Evolutionary conservation across 2,113 vertebrate genomes (phyloP), one percentile per base, ranked within the genome.

Genomic region (Felis chaus): DNA sequence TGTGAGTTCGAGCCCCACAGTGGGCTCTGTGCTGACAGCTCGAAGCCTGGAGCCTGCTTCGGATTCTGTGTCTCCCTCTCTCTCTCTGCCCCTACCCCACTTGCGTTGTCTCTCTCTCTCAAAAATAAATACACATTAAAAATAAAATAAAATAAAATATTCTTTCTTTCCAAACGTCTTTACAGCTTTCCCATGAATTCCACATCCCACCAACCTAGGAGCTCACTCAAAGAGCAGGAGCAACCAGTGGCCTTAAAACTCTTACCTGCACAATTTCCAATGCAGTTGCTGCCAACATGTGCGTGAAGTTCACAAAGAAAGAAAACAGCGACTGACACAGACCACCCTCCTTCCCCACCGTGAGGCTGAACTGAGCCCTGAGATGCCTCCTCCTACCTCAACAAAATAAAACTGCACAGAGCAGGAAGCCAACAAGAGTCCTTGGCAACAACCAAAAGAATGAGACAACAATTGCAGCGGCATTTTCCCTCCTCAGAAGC

Each of bases 101-200:
- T 57, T 57, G 55, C 55, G 0, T 57, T 61, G 7, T 61, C 50
- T 50, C 57, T 57, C 19, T 61, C 57, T 61, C 21, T 61, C 57
- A 61, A 61, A 61, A 23, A 25, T 61, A 25, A 61, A 61, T 7
- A 7, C 21, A 61, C 57, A 61, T 61, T 61, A 61, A 61, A 61
- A 61, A 61, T 61, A 61, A 50, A 50, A 61, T 23, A 55, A 55
- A 55, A 55, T 55, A 61, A 61, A 50, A 61, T 23, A 23, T 9
- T 23, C 69, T 81, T 95, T 86, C 89, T 92, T 53, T 97, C 27
- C 79, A 23, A 96, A 78, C 50, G n/a, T 74, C n/a, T 74, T 18
- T 85, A 74, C 21, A 45, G 33, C 41, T 90, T 95, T 65, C 41
- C 39, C 5, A 8, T 86, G 92, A 85, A 55, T 63, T 96, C 84